Evolutionary conservation across 2,113 vertebrate genomes (phyloP).

Genomic region (Tautogolabrus adspersus): DNA sequence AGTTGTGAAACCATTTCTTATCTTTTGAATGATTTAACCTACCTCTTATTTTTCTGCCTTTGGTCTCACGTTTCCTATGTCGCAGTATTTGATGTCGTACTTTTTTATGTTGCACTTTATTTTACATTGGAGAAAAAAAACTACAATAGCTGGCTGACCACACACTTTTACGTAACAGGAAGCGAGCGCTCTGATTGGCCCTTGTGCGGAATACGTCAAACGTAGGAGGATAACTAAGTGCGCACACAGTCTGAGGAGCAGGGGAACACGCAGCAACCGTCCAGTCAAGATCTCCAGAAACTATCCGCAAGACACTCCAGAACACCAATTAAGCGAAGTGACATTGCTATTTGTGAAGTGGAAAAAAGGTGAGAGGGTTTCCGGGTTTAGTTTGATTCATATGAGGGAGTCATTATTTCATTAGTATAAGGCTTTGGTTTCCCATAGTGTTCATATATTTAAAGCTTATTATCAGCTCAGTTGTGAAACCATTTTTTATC

Average conservation of each 20-base stretch:
- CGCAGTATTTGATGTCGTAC: no score
- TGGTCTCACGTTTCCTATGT: no score
- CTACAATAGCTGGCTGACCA: no score
- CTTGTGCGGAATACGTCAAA: fast-evolving
- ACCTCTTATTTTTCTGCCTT: no score
- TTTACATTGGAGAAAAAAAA: no score
- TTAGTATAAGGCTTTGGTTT: no score
- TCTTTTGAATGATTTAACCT: no score
- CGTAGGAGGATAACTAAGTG: background rate
- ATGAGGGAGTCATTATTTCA: background rate
- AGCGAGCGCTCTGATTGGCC: conserved; percentile 19
- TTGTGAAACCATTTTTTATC: background rate
- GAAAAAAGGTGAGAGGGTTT: conserved; percentile 31
- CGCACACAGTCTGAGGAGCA: background rate
- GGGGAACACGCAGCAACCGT: fast-evolving
- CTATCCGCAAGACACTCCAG: background rate
- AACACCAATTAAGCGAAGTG: no score
- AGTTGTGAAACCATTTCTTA: background rate
- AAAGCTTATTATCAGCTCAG: no score
- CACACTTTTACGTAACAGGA: background rate
- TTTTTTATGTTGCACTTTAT: no score
- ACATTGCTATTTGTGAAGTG: background rate
- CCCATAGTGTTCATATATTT: no score
- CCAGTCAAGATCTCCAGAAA: background rate
- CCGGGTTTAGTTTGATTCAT: background rate